Evolutionary conservation across 2,113 vertebrate species (phyloP).

Genomic region (Clarias magur): DNA sequence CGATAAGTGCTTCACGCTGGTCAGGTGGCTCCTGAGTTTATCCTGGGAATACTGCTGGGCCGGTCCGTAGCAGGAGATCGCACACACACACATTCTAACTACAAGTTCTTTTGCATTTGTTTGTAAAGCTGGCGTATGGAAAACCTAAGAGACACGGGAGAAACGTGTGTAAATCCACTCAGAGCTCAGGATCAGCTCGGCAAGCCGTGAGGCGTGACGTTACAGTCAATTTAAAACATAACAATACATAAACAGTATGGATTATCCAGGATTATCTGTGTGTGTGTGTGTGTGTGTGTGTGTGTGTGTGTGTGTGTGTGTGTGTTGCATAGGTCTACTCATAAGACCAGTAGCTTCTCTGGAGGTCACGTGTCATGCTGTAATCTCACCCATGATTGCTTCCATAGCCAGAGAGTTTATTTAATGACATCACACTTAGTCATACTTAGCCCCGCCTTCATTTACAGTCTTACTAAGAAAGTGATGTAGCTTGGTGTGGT

Average conservation of each 20-base stretch:
- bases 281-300: background rate
- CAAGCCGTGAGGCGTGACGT: background rate
- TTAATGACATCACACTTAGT: background rate
- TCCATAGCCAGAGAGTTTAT: background rate
- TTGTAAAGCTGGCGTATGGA: background rate
- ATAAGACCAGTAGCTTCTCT: background rate
- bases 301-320: constrained; percentile 6
- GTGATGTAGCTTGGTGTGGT: background rate
- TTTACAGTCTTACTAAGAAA: background rate
- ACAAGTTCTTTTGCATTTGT: background rate
- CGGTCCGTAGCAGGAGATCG: background rate
- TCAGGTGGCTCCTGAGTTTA: background rate
- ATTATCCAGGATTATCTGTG: background rate
- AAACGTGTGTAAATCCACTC: background rate
- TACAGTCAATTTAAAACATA: background rate
- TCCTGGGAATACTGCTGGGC: background rate
- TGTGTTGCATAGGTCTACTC: background rate
- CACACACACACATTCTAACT: background rate
- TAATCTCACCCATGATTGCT: background rate
- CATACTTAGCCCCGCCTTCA: background rate
- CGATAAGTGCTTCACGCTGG: background rate
- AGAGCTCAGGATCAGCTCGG: background rate
- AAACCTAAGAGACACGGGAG: background rate
- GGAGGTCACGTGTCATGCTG: background rate
- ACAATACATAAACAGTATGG: background rate